Conservation (phyloP, 2,113 vertebrate species). For the Silurus meridionalis region DNA sequence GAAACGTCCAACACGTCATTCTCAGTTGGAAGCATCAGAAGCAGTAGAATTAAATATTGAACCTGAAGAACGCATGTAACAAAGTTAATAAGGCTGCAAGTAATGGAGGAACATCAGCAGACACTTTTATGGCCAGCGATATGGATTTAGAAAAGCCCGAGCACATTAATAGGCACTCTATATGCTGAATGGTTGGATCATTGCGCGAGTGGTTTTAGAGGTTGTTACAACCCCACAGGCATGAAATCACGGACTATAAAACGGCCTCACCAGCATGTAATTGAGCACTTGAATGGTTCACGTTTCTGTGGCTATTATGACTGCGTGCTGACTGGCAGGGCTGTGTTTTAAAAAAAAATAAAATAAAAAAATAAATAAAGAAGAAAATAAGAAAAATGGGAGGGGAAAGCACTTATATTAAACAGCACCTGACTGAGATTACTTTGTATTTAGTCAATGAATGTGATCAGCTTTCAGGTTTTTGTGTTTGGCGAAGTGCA, state of each 20-base stretch:
- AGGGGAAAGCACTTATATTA: background rate
- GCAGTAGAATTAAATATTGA: slow-evolving; percentile 28
- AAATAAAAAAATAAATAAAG: background rate
- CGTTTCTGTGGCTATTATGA: slow-evolving; percentile 40
- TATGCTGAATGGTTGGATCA: slow-evolving; percentile 43
- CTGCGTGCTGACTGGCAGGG: background rate
- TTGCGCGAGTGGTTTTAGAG: slow-evolving; percentile 42
- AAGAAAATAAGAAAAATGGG: background rate
- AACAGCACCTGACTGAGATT: slow-evolving; percentile 13
- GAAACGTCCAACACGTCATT: background rate
- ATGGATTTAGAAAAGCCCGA: slow-evolving; percentile 38
- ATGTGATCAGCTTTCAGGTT: slow-evolving; percentile 42
- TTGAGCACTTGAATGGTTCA: slow-evolving; percentile 49
- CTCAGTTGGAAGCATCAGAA: background rate
- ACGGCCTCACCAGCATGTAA: slow-evolving; percentile 50
- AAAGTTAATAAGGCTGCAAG: slow-evolving; percentile 34
- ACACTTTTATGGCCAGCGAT: slow-evolving; percentile 34
- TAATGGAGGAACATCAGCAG: slow-evolving; percentile 18
- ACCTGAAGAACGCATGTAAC: slow-evolving; percentile 27
- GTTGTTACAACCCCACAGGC: slow-evolving; percentile 42
- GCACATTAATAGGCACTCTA: slow-evolving; percentile 41
- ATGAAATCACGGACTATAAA: slow-evolving; percentile 48
- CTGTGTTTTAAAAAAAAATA: background rate
- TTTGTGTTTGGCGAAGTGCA: background rate
- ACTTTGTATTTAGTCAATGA: slow-evolving; percentile 33